Evolutionary conservation across 2,797 vertebrate genomes (phyloP).

Genomic region (Coranthus polyacanthus): DNA sequence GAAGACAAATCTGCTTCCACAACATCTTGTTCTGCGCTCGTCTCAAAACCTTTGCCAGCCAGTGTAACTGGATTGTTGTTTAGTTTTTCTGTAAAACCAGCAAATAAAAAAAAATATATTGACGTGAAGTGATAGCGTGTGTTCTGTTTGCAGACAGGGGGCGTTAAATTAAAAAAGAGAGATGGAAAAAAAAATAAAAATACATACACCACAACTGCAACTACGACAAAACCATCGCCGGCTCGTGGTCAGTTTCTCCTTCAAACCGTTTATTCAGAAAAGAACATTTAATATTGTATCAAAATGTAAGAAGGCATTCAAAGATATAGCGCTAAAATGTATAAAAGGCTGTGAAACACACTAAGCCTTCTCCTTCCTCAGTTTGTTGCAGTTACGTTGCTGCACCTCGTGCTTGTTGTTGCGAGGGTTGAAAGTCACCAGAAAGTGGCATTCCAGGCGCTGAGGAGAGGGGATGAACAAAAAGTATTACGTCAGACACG

Average conservation of each 20-base stretch:
- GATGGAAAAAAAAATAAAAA: not conserved
- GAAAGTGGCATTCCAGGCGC: constrained; percentile 72
- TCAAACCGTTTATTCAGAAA: constrained; percentile 11
- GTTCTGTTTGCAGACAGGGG: not conserved
- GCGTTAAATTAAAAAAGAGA: not conserved
- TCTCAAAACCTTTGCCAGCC: not conserved
- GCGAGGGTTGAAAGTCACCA: constrained; percentile 52
- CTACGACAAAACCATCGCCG: not conserved
- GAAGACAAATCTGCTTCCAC: not conserved
- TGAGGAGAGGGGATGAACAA: constrained; percentile 42
- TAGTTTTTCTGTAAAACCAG: not conserved
- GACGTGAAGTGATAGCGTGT: not conserved
- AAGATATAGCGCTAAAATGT: not conserved
- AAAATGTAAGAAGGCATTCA: constrained; percentile 9
- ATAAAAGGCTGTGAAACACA: not conserved
- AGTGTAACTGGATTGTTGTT: not conserved
- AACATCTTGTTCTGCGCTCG: not conserved
- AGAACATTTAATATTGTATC: not conserved
- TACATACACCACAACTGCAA: not conserved
- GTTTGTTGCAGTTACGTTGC: constrained; percentile 50
- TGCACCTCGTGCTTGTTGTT: constrained; percentile 43
- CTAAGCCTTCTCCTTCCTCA: not conserved
- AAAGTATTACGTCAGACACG: not conserved
- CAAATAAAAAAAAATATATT: constrained; percentile 12
- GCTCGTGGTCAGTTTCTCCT: not conserved